phyloP scores from a whole-genome alignment of 2,888 invertebrate genomes.

The Plagodis pulveraria region DNA sequence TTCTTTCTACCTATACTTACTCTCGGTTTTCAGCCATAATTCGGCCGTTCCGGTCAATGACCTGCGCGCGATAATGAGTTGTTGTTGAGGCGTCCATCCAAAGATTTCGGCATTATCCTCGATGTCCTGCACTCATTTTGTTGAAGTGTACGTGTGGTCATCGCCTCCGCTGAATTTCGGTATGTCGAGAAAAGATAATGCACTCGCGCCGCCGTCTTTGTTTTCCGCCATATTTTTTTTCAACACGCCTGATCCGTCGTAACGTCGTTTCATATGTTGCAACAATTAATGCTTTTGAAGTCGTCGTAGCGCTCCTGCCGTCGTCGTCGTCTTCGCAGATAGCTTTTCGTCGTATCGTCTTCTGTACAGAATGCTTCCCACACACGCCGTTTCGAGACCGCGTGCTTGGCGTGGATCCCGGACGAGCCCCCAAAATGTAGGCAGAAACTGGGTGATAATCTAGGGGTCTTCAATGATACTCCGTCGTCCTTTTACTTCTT shows the following conservation, averaged over 20 bases:
- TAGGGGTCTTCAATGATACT: too few relatives aligned
- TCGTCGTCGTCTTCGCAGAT: too few relatives aligned
- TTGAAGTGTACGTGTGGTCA: not conserved
- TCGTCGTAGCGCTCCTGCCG: too few relatives aligned
- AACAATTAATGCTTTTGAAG: not conserved
- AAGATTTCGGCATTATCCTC: not conserved
- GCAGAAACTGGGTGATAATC: too few relatives aligned
- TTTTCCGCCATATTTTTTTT: not conserved
- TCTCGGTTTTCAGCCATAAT: not conserved
- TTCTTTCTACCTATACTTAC: too few relatives aligned
- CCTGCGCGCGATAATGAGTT: not conserved
- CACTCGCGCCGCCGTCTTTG: not conserved
- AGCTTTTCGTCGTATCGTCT: too few relatives aligned
- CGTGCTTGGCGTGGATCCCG: not conserved
- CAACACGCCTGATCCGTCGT: not conserved
- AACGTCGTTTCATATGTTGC: not conserved
- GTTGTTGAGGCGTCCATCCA: not conserved
- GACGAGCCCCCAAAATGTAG: not conserved
- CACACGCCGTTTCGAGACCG: not conserved
- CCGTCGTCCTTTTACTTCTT: too few relatives aligned
- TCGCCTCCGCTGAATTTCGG: not conserved
- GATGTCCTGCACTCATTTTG: not conserved
- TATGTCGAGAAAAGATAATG: not conserved
- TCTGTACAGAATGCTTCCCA: not conserved
- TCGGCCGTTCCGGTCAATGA: not conserved